phyloP scores from a whole-genome alignment of 2,113 vertebrate genomes.

The Deroptyus accipitrinus region DNA sequence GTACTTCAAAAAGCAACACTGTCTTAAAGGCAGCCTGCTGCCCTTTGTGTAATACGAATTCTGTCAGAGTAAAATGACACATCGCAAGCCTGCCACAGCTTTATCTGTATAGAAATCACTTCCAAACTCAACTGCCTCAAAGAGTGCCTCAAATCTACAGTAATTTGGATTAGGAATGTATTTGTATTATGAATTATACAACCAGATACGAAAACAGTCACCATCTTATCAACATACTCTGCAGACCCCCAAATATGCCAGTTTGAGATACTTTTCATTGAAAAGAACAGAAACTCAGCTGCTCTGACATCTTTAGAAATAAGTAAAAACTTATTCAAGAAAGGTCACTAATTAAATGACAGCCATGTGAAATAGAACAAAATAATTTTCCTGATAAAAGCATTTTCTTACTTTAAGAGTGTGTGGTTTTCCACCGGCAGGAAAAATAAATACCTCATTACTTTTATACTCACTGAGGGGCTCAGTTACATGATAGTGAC shows the following conservation, averaged over 20 bases:
- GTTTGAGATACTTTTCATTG: background rate
- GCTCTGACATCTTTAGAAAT: background rate
- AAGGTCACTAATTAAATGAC: background rate
- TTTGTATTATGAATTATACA: background rate
- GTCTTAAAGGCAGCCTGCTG: background rate
- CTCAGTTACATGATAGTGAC: background rate
- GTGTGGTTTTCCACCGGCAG: background rate
- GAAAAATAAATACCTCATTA: background rate
- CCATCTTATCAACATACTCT: background rate
- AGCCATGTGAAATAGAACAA: background rate
- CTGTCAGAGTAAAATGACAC: background rate
- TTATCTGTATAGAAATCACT: background rate
- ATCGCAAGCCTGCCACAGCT: rapidly evolving
- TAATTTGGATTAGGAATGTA: background rate
- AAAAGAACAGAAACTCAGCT: background rate
- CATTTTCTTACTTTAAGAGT: background rate
- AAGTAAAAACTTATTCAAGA: background rate
- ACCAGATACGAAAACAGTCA: background rate
- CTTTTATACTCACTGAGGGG: background rate
- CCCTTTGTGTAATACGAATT: background rate
- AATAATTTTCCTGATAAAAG: background rate
- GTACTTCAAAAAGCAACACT: background rate
- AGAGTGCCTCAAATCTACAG: background rate
- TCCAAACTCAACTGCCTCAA: background rate
- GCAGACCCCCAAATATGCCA: rapidly evolving